These are phyloP conservation scores for Hippocampus mohnikei DNA, from an alignment of 2,113 vertebrate species.

Conservation along the genomic window DNA sequence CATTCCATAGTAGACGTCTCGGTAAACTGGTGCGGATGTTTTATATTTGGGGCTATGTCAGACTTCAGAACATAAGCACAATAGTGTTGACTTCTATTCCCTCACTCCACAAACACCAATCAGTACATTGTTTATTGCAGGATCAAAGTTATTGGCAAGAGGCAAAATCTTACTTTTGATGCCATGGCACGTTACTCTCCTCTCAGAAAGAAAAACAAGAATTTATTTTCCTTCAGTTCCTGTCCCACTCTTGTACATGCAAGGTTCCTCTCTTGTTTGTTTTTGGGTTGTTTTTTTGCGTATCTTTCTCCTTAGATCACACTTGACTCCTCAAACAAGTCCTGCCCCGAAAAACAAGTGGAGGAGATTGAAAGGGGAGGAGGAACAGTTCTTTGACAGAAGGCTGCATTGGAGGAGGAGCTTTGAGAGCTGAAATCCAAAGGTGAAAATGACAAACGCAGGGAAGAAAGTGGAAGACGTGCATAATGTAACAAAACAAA, in stretches of 20 bases:
- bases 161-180: slow-evolving; percentile 7
- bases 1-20: neutral
- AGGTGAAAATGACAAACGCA: neutral
- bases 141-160: neutral
- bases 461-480: neutral
- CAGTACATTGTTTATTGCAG: neutral
- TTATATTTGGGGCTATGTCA: neutral
- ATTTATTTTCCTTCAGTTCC: neutral
- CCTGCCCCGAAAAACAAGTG: neutral
- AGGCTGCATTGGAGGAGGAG: neutral
- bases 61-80: neutral
- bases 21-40: neutral
- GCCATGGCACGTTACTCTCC: neutral
- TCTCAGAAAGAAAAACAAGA: neutral
- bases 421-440: neutral
- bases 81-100: neutral
- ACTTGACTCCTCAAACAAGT: neutral
- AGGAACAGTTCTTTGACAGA: neutral
- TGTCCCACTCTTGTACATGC: neutral
- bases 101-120: neutral
- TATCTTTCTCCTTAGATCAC: neutral
- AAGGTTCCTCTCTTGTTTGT: neutral
- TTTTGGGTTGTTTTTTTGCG: neutral
- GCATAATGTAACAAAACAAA: neutral
- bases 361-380: neutral